A percentile compares a stretch with the other conserved stretches of the same genome.
These are phyloP conservation scores for Pangasius krempfi DNA, from an alignment of 2,797 vertebrate genomes.

Conservation along the genomic window DNA sequence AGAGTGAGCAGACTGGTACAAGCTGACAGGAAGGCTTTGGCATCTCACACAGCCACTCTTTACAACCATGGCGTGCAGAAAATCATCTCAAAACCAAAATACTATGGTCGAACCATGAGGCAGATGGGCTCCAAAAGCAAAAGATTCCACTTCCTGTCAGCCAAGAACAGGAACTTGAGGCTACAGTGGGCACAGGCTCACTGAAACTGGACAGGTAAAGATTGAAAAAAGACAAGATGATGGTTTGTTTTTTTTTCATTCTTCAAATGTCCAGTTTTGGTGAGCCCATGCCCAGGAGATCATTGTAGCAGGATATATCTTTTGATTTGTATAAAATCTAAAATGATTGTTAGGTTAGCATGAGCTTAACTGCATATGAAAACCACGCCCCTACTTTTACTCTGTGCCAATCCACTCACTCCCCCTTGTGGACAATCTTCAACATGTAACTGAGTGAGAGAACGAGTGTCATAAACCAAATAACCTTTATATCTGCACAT, in stretches of 20 bases:
- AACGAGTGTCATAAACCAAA: not conserved
- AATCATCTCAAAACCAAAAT: not conserved
- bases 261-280: too few species aligned
- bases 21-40: not conserved
- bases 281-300: not conserved
- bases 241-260: not conserved
- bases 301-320: not conserved
- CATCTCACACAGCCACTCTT: not conserved
- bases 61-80: not conserved
- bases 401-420: not conserved
- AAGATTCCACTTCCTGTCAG: not conserved
- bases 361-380: too few species aligned
- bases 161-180: not conserved
- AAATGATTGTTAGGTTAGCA: too few species aligned
- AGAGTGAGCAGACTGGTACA: not conserved
- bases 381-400: not conserved
- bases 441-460: not conserved
- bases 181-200: not conserved
- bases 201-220: not conserved
- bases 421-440: conserved; percentile 8
- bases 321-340: not conserved
- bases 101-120: not conserved
- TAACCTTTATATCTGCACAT: not conserved
- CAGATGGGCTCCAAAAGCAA: not conserved
- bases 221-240: not conserved